These are phyloP conservation scores for Acanthacorydalis orientalis DNA, from an alignment of 2,888 invertebrate species.

Conservation along the genomic window DNA sequence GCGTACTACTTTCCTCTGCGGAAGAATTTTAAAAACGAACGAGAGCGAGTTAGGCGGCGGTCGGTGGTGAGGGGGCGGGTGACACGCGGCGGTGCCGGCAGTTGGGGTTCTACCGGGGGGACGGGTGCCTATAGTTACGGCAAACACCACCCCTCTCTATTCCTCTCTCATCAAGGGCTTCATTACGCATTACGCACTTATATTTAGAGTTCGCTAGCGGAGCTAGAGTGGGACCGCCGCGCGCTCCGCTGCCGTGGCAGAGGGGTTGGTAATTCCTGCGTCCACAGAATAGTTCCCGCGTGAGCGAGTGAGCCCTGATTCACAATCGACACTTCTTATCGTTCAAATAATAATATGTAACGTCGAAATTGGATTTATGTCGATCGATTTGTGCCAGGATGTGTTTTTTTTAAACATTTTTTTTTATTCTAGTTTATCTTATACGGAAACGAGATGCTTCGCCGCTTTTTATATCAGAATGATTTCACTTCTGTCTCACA, in stretches of 20 bases:
- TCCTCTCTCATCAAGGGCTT: slow-evolving; percentile 3
- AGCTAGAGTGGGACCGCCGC: neutral
- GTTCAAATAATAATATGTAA: no score
- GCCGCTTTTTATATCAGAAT: no score
- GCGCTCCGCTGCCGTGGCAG: neutral
- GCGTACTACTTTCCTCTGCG: slow-evolving; percentile 2
- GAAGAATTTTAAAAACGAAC: slow-evolving; percentile 4
- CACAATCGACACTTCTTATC: neutral
- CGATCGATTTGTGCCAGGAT: no score
- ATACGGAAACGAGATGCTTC: no score
- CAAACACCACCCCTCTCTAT: neutral
- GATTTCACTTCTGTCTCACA: no score
- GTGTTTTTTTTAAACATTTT: no score
- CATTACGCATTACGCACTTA: slow-evolving; percentile 7
- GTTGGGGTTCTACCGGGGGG: slow-evolving; percentile 6
- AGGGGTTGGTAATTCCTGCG: neutral
- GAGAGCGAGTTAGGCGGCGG: no score
- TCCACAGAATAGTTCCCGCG: neutral
- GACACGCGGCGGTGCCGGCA: slow-evolving; percentile 7
- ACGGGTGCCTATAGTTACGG: slow-evolving; percentile 1
- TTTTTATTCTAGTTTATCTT: no score
- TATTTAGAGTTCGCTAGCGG: slow-evolving; percentile 5
- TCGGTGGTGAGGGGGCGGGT: slow-evolving; percentile 6
- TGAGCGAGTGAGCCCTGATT: neutral
- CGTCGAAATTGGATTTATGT: no score